Conservation (phyloP, 1,140 invertebrate species). For the Chymomyza costata region DNA sequence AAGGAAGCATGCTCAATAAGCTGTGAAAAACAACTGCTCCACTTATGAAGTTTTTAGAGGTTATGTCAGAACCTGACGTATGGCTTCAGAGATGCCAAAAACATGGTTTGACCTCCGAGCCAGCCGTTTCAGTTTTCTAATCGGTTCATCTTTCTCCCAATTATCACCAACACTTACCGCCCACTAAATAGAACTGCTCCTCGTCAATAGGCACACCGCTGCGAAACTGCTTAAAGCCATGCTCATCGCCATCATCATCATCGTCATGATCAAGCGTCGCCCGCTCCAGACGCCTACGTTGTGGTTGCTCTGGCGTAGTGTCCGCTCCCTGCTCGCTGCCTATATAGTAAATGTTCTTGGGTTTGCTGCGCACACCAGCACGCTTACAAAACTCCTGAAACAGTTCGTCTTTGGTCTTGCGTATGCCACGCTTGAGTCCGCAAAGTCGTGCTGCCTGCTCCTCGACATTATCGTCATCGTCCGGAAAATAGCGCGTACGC, state of each 20-base stretch:
- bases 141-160: no score
- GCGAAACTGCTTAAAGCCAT: constrained; percentile 53
- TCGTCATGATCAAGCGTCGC: constrained; percentile 23
- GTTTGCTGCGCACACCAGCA: constrained; percentile 60
- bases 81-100: no score
- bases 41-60: no score
- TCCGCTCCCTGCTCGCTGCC: constrained; percentile 40
- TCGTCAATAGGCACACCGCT: constrained; percentile 29
- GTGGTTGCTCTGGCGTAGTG: background rate
- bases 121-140: no score
- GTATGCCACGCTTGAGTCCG: constrained; percentile 58
- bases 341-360: constrained; percentile 70
- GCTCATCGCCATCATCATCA: constrained; percentile 41
- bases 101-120: no score
- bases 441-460: constrained; percentile 45
- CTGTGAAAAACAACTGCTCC: no score
- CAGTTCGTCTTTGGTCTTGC: constrained; percentile 71
- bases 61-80: no score
- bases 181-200: constrained; percentile 58
- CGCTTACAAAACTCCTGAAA: constrained; percentile 69
- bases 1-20: no score
- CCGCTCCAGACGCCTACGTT: background rate
- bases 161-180: constrained; percentile 38
- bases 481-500: background rate
- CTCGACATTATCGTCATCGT: constrained; percentile 12